Conservation (phyloP, 2,113 vertebrate species). For the Numenius arquata region DNA sequence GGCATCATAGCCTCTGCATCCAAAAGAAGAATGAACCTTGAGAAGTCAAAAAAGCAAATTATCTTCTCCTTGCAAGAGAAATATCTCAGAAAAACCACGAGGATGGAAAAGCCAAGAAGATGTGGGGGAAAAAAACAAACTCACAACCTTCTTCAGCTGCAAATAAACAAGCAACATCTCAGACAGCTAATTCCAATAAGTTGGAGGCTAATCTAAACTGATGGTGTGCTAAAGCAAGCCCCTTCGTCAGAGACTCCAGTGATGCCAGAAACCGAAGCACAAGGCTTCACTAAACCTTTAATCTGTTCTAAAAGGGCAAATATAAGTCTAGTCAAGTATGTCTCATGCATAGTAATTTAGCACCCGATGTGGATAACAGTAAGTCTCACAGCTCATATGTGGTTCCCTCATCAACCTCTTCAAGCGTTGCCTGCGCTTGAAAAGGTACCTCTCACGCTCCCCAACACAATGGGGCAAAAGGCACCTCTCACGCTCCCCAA, state of each 20-base stretch:
- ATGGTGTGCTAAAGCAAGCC: background rate
- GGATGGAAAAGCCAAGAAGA: background rate
- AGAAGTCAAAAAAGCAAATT: slow-evolving; percentile 53
- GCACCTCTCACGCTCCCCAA: background rate
- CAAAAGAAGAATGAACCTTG: background rate
- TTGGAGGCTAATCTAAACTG: background rate
- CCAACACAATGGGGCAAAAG: background rate
- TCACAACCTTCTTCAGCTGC: background rate
- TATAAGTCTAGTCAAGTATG: background rate
- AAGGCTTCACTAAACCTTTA: slow-evolving; percentile 22
- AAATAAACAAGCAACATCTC: background rate
- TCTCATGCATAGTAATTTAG: background rate
- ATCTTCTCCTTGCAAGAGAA: background rate
- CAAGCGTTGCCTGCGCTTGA: accelerated
- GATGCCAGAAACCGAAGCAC: background rate
- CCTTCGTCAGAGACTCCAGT: background rate
- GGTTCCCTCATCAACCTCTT: background rate
- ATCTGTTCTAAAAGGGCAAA: slow-evolving; percentile 22
- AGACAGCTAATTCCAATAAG: background rate
- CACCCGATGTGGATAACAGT: background rate
- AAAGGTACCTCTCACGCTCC: background rate
- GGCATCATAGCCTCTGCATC: background rate
- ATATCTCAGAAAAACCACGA: background rate
- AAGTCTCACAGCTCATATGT: background rate
- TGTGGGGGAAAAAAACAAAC: background rate